Conservation (phyloP, 2,888 invertebrate species). For the Disparrhopalites patrizii region DNA sequence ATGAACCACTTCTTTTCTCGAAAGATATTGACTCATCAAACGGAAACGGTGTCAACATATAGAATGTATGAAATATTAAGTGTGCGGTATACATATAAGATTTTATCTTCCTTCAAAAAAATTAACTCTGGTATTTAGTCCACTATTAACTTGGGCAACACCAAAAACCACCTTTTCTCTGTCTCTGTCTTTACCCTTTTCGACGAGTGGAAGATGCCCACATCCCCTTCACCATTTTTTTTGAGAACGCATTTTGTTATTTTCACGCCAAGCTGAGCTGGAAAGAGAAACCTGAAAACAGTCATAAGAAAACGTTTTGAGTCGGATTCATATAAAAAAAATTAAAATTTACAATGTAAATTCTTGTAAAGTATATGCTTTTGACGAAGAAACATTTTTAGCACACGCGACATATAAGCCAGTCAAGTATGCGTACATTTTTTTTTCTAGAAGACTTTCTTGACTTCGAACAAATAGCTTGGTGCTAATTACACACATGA, state of each 20-base stretch:
- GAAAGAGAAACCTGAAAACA: conserved; percentile 4
- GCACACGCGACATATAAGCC: neutral
- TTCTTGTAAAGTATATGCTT: neutral
- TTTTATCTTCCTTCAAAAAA: too few species aligned
- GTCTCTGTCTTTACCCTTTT: too few species aligned
- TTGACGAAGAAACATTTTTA: neutral
- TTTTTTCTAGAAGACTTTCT: neutral
- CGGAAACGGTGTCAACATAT: conserved; percentile 18
- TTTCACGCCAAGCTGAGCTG: conserved; percentile 5
- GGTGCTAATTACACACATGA: conserved; percentile 22
- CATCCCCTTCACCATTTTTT: too few species aligned
- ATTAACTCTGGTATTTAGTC: too few species aligned
- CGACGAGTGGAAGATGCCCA: too few species aligned
- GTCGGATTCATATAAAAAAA: neutral
- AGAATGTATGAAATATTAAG: too few species aligned
- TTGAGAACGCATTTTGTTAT: neutral
- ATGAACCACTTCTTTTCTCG: too few species aligned
- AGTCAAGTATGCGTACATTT: neutral
- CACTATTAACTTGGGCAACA: too few species aligned
- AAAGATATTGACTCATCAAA: conserved; percentile 4
- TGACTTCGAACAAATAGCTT: neutral
- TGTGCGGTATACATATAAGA: too few species aligned
- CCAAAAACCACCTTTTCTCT: too few species aligned
- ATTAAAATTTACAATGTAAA: neutral
- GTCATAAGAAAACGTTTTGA: neutral